Evolutionary conservation across 2,888 invertebrate genomes (phyloP), one percentile per base, ranked within the genome.

Genomic region (Pyrrhosoma nymphula): DNA sequence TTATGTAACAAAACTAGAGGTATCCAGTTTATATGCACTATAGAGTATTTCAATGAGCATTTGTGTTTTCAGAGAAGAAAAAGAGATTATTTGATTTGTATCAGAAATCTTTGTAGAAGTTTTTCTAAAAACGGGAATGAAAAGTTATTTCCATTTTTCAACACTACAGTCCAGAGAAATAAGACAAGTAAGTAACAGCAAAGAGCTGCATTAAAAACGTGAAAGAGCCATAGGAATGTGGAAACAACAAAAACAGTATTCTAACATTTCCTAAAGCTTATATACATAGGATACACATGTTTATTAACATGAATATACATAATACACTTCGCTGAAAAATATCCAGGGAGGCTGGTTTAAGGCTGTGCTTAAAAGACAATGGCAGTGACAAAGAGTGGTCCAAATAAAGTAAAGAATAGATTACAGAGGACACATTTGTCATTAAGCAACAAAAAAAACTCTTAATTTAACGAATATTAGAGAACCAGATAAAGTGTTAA

Each of bases 311-410:
- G 4, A 56, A 47, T 56, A n/a, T 56, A 90, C 30, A 90, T 56
- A n/a, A 35, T 30, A 60, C 23, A 60, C 56, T 35, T 60, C 16
- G 23, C 26, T 55, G 90, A 56, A 35, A 60, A 56, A 91, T 35
- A 23, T 91, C 35, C 30, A 56, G 39, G 55, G 55, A 56, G 4
- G 56, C n/a, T 35, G n/a, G 69, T 75, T 75, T 69, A n/a, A 69
- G 26, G 63, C 20, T n/a, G 47, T 93, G 47, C 30, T 63, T 39
- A 69, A 91, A 47, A 93, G 63, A 63, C 93, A 47, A 75, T 75
- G 93, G 93, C 93, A 93, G 93, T 93, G 93, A 93, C 93, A 91
- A 69, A 35, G 35, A 93, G 47, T 93, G 93, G 93, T 93, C 93
- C 93, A 93, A 93, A 47, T 60, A 30, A 93, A 69, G 93, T 26